Percentiles rank a stretch among this genome's conserved stretches.
Evolutionary conservation across 2,113 vertebrate species (phyloP).

Genomic region (Scopus umbretta): DNA sequence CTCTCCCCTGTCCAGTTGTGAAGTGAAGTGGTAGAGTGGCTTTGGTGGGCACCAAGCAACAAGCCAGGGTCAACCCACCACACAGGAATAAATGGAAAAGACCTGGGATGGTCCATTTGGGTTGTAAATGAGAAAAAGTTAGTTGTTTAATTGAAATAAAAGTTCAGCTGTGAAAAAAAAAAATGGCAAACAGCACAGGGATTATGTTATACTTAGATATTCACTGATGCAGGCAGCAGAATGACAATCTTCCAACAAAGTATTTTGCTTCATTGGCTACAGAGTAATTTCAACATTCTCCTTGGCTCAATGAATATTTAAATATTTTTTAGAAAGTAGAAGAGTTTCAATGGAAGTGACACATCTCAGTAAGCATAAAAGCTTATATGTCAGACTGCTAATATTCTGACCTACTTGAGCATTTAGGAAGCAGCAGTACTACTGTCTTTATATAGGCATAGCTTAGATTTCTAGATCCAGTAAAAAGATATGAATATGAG

Average conservation of each 20-base stretch:
- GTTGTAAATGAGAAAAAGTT: background rate
- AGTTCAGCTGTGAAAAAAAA: background rate
- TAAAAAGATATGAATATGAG: background rate
- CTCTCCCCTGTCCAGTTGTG: no score
- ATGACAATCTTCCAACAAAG: background rate
- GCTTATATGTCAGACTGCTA: background rate
- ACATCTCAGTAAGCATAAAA: background rate
- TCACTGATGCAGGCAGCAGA: background rate
- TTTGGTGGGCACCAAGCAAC: no score
- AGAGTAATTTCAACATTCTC: background rate
- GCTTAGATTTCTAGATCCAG: background rate
- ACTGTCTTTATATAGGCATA: background rate
- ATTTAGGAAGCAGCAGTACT: background rate
- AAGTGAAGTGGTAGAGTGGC: no score
- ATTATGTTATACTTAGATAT: background rate
- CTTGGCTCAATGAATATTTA: background rate
- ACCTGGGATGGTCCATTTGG: background rate
- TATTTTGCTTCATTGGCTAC: background rate
- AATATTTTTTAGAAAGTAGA: background rate
- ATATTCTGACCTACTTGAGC: background rate
- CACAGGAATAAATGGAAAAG: background rate
- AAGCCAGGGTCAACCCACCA: no score
- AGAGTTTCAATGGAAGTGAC: background rate
- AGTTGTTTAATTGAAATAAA: background rate
- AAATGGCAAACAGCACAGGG: background rate